Evolutionary conservation across 2,888 invertebrate species (phyloP), one percentile per base, ranked within the genome.

Genomic region (Orchesellides sinensis): DNA sequence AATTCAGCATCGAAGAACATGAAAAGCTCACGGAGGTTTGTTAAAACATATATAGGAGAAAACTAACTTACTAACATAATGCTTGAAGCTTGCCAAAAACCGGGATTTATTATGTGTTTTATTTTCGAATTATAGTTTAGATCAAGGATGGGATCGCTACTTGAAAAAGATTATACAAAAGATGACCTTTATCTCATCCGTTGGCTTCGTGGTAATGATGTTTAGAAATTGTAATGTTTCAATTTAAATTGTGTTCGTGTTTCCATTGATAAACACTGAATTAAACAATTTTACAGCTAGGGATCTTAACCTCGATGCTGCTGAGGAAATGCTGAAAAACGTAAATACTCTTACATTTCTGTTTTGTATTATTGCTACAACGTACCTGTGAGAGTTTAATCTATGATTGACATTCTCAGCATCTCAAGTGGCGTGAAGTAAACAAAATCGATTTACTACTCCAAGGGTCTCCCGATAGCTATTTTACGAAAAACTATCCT

Each of bases 161-260:
- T 73, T 0, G 14, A 72, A 29, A 40, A 74, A 21, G 84, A 84
- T 35, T 32, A 77, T 6, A 23, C 1, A 14, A 66, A 74, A 27
- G 56, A 21, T 17, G 83, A 85, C 21, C 52, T 47, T 23, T 80
- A 79, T 65, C 70, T 79, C 29, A 69, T 85, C 35, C 78, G 80
- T 25, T 85, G 83, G 83, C 68, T 85, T 0, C 6, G 85, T 63
- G 84, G 84, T 84, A 59, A 17, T 59, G 27, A n/a, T n/a, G n/a
- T n/a, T n/a, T n/a, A n/a, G n/a, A n/a, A n/a, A n/a, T n/a, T n/a
- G n/a, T n/a, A n/a, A n/a, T n/a, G n/a, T n/a, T n/a, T n/a, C n/a
- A n/a, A n/a, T n/a, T n/a, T n/a, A n/a, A n/a, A 5, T 14, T 6
- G n/a, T 49, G 6, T 49, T 17, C 12, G 5, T 17, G n/a, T 14